These are phyloP conservation scores for Agrilus planipennis DNA, from an alignment of 1,140 invertebrate genomes.

Conservation along the genomic window DNA sequence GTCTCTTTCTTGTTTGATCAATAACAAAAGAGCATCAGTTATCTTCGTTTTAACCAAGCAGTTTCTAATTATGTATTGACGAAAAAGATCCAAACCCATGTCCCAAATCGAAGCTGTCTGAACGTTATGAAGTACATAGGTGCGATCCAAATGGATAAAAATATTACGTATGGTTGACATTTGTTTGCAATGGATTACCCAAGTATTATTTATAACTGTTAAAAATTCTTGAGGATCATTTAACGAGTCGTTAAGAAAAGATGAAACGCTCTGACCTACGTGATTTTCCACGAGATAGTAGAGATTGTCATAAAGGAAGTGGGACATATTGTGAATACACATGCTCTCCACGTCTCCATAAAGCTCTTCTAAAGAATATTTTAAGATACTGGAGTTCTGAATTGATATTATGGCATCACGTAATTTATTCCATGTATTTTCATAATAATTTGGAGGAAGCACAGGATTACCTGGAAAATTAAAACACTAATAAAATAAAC, in stretches of 20 bases:
- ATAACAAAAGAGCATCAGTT: conserved; percentile 75
- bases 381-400: too few species aligned
- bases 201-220: conserved; percentile 82
- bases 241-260: conserved; percentile 62
- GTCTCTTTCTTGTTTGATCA: conserved; percentile 81
- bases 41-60: conserved; percentile 75
- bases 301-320: conserved; percentile 73
- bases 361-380: conserved; percentile 61
- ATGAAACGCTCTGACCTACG: conserved; percentile 67
- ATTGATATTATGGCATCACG: too few species aligned
- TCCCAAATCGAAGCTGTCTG: conserved; percentile 41
- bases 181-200: conserved; percentile 86
- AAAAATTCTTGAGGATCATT: conserved; percentile 80
- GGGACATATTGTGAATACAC: conserved; percentile 87
- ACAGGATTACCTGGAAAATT: too few species aligned
- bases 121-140: conserved; percentile 38
- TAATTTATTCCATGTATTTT: too few species aligned
- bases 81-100: conserved; percentile 89
- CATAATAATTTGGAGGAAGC: too few species aligned
- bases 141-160: conserved; percentile 90
- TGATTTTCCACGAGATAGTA: conserved; percentile 74
- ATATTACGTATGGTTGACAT: conserved; percentile 97
- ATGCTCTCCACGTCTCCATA: conserved; percentile 93
- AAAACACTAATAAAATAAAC: too few species aligned
- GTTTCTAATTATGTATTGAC: conserved; percentile 81